Evolutionary conservation across 2,797 vertebrate genomes (phyloP), one percentile per base, ranked within the genome.

Genomic region (Apodemus agrarius): DNA sequence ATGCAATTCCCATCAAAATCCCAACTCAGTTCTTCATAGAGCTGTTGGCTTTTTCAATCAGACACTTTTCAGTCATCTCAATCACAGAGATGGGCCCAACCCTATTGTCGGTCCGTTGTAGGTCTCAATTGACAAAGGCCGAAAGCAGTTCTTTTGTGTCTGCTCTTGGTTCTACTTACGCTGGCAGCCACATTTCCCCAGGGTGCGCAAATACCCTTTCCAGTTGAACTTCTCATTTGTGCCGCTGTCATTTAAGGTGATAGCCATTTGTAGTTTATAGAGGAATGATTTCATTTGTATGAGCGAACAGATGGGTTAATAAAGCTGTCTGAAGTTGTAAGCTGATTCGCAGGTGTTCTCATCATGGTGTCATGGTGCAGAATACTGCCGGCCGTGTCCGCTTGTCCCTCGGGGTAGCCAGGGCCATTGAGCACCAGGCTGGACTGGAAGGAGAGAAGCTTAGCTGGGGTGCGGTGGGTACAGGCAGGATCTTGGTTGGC

Each of bases 301-400:
- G 96, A 96, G 80, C 69, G 91, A 96, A 96, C 65, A 94, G 89
- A 96, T 95, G 83, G 92, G 86, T 97, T 97, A 95, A 97, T 94
- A 97, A 97, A 97, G 86, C 86, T 91, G 90, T 91, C 92, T 95
- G 79, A 67, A 89, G 91, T 81, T 95, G 90, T 84, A 93, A 93
- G 54, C 40, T 74, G 91, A 75, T 81, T 95, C 46, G 52, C 59
- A 85, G 86, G 59, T 76, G 85, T 89, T 96, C 94, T 95, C 83
- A 61, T 96, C 92, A 95, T 3, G 63, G 37, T 90, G 95, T 94
- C 78, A 24, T 26, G 40, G 83, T 89, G 75, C 21, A 52, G 81
- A 90, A 57, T 52, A 65, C 40, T 26, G 34, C n/a, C 3, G 17
- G 34, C 67, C 34, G 2, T 72, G 34, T n/a, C 67, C 1, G 16